A percentile compares a stretch with the other conserved stretches of the same genome.
These are phyloP conservation scores for Suricata suricatta DNA, from an alignment of 2,113 vertebrate genomes.

Conservation along the genomic window DNA sequence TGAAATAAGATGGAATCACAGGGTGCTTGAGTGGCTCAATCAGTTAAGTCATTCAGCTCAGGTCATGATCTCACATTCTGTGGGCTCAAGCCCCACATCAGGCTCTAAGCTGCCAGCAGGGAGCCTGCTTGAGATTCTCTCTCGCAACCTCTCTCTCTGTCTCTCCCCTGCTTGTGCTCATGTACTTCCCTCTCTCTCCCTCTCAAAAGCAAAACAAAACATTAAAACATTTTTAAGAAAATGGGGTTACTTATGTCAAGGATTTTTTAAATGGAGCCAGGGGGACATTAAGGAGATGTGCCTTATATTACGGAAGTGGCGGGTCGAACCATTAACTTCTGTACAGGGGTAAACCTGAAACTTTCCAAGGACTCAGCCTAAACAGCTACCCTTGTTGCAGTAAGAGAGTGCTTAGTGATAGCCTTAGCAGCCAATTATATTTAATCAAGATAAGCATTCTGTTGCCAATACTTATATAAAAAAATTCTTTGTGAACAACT, in stretches of 20 bases:
- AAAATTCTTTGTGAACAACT: not conserved
- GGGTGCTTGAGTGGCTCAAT: too few relatives aligned
- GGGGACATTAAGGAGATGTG: not conserved
- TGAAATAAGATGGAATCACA: not conserved
- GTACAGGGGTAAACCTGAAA: not conserved
- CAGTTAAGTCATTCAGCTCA: too few relatives aligned
- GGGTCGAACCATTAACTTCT: not conserved
- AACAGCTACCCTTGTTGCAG: not conserved
- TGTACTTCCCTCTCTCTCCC: too few relatives aligned
- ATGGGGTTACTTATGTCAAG: not conserved
- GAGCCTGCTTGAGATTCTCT: too few relatives aligned
- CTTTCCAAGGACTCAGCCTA: not conserved
- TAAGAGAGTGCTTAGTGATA: not conserved
- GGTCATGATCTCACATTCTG: too few relatives aligned
- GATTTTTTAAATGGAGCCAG: not conserved
- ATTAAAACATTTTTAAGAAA: not conserved
- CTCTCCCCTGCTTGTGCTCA: too few relatives aligned
- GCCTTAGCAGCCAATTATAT: not conserved
- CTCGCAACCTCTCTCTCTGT: too few relatives aligned
- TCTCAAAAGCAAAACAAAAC: too few relatives aligned
- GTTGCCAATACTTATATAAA: not conserved
- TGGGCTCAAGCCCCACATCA: too few relatives aligned
- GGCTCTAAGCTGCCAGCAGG: too few relatives aligned
- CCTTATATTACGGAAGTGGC: not conserved
- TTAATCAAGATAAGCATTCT: not conserved